Conservation (phyloP, 2,113 vertebrate species). For the Cavia porcellus region DNA sequence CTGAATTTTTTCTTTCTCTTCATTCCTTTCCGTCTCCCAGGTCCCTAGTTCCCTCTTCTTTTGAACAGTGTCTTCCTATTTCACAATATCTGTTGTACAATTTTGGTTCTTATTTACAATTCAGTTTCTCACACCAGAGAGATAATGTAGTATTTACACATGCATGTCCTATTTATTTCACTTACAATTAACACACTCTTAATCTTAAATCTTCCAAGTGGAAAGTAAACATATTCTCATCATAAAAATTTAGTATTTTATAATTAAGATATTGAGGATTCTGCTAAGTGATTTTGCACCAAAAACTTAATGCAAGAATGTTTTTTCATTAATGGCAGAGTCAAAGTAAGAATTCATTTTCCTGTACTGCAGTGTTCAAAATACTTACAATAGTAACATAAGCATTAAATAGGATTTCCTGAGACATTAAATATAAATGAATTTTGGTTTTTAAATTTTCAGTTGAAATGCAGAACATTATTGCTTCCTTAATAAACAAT, state of each 20-base stretch:
- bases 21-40: background rate
- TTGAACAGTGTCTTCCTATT: background rate
- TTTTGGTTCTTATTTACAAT: background rate
- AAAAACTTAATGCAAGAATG: constrained; percentile 76
- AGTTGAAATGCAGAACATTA: constrained; percentile 64
- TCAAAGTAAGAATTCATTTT: constrained; percentile 57
- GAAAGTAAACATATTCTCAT: constrained; percentile 81
- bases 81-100: background rate
- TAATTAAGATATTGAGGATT: constrained; percentile 76
- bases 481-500: constrained; percentile 62
- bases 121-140: background rate
- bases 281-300: constrained; percentile 74
- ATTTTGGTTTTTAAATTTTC: constrained; percentile 67
- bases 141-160: background rate
- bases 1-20: background rate
- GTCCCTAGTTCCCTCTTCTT: background rate
- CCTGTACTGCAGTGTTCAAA: constrained; percentile 36
- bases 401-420: constrained; percentile 18
- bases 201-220: constrained; percentile 75
- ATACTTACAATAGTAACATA: constrained; percentile 37
- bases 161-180: background rate
- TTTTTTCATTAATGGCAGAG: constrained; percentile 66
- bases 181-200: constrained; percentile 37
- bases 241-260: constrained; percentile 81
- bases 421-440: constrained; percentile 48